Percentiles rank a stretch among this genome's conserved stretches.
Conservation (phyloP, 2,888 invertebrate species). For the Meandrusa payeni region DNA sequence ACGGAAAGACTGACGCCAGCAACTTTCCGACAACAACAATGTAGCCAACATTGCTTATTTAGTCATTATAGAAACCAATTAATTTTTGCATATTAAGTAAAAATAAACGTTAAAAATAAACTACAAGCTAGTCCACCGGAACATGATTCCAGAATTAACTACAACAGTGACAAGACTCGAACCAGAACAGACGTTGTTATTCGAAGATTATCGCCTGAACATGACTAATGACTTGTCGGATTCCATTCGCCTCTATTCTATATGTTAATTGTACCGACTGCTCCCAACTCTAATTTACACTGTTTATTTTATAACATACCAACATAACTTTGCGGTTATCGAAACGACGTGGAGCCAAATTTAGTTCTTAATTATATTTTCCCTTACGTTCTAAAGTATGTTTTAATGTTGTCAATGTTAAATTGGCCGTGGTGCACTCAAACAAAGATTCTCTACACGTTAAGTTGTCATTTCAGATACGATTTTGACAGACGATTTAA, state of each 20-base stretch:
- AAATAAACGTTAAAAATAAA: no score
- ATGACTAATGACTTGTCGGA: slow-evolving; percentile 70
- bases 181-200: slow-evolving; percentile 62
- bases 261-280: slow-evolving; percentile 71
- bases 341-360: slow-evolving; percentile 6
- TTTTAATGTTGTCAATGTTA: no score
- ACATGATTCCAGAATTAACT: slow-evolving; percentile 8
- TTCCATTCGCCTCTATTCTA: slow-evolving; percentile 49
- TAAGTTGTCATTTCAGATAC: slow-evolving; percentile 62
- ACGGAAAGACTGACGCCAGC: no score
- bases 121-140: no score
- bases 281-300: slow-evolving; percentile 69
- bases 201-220: slow-evolving; percentile 70
- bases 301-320: slow-evolving; percentile 63
- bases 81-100: no score
- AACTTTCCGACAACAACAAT: no score
- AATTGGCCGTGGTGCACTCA: slow-evolving; percentile 32
- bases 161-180: slow-evolving; percentile 15
- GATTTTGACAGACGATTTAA: slow-evolving; percentile 61
- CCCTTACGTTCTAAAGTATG: no score
- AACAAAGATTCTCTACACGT: slow-evolving; percentile 49
- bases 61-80: no score
- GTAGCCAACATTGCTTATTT: no score
- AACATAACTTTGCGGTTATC: slow-evolving; percentile 29
- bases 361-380: slow-evolving; percentile 26